Conservation (phyloP, 2,113 vertebrate genomes). For the Phocoena phocoena region DNA sequence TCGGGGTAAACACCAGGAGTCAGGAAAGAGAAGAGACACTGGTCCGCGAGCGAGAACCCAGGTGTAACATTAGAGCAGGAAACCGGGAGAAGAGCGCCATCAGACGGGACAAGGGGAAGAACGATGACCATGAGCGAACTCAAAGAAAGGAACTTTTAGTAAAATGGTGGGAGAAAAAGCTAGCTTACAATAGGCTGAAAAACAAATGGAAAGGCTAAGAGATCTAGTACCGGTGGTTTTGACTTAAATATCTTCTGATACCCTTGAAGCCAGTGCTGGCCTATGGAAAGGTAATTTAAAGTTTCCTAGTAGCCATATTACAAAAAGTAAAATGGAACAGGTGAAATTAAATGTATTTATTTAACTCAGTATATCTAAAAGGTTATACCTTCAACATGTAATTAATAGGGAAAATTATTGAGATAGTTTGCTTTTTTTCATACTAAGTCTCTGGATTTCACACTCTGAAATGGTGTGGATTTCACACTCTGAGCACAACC, state of each 20-base stretch:
- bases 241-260: background rate
- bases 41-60: background rate
- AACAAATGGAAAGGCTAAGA: background rate
- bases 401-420: background rate
- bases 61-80: background rate
- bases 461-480: background rate
- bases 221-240: background rate
- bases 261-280: background rate
- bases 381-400: background rate
- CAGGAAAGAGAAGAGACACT: background rate
- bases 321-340: background rate
- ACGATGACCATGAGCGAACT: background rate
- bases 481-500: background rate
- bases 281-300: background rate
- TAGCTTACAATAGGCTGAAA: background rate
- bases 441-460: background rate
- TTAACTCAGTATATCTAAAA: background rate
- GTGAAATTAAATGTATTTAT: background rate
- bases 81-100: background rate
- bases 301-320: background rate
- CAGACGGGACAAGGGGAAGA: background rate
- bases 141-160: background rate
- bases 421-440: background rate
- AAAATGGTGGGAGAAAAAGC: background rate
- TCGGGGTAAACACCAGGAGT: no score